Conservation (phyloP, 2,888 invertebrate species). For the Scaptodrosophila latifasciaeformis region DNA sequence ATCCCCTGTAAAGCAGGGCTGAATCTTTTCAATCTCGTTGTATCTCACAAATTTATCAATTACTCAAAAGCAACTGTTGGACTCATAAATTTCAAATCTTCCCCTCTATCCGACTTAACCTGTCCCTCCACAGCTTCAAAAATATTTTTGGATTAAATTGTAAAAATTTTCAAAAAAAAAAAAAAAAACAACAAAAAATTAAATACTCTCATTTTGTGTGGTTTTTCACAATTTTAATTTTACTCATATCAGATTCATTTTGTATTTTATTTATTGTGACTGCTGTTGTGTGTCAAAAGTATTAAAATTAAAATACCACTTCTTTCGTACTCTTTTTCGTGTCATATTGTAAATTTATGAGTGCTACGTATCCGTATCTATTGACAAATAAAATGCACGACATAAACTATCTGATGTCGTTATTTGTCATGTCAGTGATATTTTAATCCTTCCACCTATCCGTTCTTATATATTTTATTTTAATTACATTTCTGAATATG, state of each 20-base stretch:
- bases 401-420: too few species aligned
- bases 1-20: constrained; percentile 7
- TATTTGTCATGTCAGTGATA: too few species aligned
- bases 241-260: constrained; percentile 15
- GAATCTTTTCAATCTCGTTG: not conserved
- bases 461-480: too few species aligned
- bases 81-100: constrained; percentile 35
- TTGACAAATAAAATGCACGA: too few species aligned
- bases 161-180: constrained; percentile 36
- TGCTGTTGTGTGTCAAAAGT: too few species aligned
- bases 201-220: constrained; percentile 11
- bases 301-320: too few species aligned
- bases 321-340: too few species aligned
- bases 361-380: too few species aligned
- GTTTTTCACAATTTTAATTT: too few species aligned
- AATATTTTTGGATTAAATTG: constrained; percentile 22
- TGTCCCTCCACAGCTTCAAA: constrained; percentile 23
- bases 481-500: too few species aligned
- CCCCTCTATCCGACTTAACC: constrained; percentile 9
- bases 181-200: constrained; percentile 21
- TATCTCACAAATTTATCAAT: not conserved
- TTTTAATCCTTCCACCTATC: too few species aligned
- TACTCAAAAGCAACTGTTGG: constrained; percentile 27
- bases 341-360: too few species aligned
- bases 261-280: not conserved